These are phyloP conservation scores for Drosophila phalerata DNA, from an alignment of 2,888 invertebrate species.

Conservation along the genomic window DNA sequence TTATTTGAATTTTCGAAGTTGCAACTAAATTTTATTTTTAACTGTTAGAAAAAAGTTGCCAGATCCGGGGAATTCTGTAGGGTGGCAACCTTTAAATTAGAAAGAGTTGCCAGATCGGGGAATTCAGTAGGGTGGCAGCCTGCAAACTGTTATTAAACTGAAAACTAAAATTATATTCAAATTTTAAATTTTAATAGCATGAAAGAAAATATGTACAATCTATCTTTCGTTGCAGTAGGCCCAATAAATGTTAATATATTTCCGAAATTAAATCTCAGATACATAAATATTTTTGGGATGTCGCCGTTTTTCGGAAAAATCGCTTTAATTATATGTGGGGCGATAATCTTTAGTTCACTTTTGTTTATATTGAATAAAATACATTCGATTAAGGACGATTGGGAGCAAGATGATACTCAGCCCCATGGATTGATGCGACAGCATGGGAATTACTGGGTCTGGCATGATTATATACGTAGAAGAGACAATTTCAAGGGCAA, in stretches of 20 bases:
- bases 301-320: constrained; percentile 30
- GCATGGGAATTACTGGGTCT: constrained; percentile 50
- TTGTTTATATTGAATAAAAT: constrained; percentile 2
- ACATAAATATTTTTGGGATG: constrained; percentile 22
- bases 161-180: too few species aligned
- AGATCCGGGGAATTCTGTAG: too few species aligned
- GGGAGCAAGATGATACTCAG: not conserved
- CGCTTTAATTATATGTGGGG: not conserved
- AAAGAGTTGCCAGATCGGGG: too few species aligned
- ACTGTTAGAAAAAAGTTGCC: too few species aligned
- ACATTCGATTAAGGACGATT: not conserved
- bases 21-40: too few species aligned
- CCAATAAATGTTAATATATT: not conserved
- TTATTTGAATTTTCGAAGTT: too few species aligned
- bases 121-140: too few species aligned
- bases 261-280: not conserved
- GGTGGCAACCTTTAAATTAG: too few species aligned
- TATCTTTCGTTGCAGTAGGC: not conserved
- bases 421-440: constrained; percentile 36
- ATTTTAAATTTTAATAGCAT: not conserved
- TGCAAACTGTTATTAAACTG: too few species aligned
- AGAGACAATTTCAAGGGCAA: constrained; percentile 21
- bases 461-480: constrained; percentile 46
- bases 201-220: not conserved
- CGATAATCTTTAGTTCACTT: not conserved